Conservation (phyloP, 2,797 vertebrate species). For the Columba guinea region DNA sequence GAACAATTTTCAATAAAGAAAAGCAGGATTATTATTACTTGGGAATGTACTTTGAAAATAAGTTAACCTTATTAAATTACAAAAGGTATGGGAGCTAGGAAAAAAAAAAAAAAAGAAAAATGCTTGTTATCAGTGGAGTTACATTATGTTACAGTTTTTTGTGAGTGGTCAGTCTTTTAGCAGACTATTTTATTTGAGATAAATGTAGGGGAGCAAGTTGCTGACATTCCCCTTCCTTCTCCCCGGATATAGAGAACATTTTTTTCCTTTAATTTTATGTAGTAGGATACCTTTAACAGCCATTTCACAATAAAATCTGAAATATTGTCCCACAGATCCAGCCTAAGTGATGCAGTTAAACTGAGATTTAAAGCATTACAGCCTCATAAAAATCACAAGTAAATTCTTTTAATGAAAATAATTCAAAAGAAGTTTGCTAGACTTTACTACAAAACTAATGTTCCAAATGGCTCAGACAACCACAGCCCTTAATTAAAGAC, state of each 20-base stretch:
- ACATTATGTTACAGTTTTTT: not conserved
- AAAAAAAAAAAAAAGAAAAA: not conserved
- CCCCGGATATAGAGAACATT: not conserved
- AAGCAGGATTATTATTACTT: not conserved
- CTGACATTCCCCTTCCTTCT: rapidly evolving
- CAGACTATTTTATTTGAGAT: not conserved
- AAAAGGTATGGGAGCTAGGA: not conserved
- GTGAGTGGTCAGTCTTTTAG: not conserved
- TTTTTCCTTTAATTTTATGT: not conserved
- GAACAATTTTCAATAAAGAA: not conserved
- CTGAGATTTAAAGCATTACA: not conserved
- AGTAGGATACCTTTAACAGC: not conserved
- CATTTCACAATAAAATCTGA: not conserved
- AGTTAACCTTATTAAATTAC: not conserved
- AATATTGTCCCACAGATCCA: not conserved
- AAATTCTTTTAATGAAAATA: not conserved
- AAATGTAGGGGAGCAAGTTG: not conserved
- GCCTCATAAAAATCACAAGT: not conserved
- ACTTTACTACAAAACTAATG: not conserved
- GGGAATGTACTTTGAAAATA: not conserved
- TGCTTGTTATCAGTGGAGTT: not conserved
- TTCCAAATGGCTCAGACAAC: not conserved
- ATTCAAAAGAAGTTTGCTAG: not conserved
- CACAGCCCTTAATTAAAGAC: not conserved
- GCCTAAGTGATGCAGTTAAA: not conserved